These are phyloP conservation scores for Drosophila eugracilis DNA, from an alignment of 1,140 invertebrate species.

Conservation along the genomic window DNA sequence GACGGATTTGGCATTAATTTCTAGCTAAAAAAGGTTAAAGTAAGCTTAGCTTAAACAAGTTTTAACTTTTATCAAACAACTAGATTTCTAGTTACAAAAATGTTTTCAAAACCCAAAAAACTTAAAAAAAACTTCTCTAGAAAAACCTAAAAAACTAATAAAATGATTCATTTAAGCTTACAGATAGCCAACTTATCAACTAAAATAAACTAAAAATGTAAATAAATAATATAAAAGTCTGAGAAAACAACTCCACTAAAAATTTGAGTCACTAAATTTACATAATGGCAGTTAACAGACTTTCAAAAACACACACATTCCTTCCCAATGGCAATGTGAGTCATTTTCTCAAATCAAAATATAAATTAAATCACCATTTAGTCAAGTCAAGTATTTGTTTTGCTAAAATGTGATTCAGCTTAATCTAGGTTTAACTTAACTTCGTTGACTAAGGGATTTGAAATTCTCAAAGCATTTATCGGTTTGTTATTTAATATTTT, in stretches of 20 bases:
- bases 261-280: slow-evolving; percentile 1
- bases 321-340: neutral
- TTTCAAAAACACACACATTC: neutral
- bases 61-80: no score
- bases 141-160: no score
- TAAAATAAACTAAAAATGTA: neutral
- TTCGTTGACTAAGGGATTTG: slow-evolving; percentile 8
- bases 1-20: neutral
- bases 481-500: neutral
- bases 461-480: slow-evolving; percentile 19
- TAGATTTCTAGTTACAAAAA: no score
- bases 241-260: neutral
- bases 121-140: no score
- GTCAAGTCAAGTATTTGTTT: neutral
- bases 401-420: slow-evolving; percentile 14
- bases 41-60: no score
- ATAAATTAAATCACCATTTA: neutral
- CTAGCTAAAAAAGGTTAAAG: no score
- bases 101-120: no score
- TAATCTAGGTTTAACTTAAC: slow-evolving; percentile 17
- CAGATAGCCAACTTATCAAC: no score
- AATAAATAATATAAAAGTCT: neutral
- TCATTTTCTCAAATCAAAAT: slow-evolving; percentile 2
- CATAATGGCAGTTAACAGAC: neutral
- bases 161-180: no score